These are phyloP conservation scores for Montipora capricornis DNA, from an alignment of 64 coral and sea anemone species.

Conservation along the genomic window DNA sequence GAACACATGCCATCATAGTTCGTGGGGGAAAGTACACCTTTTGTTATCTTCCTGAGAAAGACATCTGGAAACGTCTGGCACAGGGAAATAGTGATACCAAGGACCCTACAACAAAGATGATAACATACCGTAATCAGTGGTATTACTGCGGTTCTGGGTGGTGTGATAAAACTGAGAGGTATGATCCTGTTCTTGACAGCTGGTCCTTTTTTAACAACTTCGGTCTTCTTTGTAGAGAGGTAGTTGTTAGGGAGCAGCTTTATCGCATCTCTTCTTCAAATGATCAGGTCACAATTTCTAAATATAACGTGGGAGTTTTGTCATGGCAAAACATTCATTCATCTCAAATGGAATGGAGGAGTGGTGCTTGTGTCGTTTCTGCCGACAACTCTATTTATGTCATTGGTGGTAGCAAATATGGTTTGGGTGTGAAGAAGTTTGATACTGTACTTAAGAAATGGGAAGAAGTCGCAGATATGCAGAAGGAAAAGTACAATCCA, in stretches of 20 bases:
- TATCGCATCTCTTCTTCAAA: too few species aligned
- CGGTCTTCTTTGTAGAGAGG: fast-evolving
- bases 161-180: not conserved
- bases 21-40: not conserved
- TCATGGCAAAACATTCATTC: not conserved
- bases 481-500: not conserved
- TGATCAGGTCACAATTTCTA: not conserved
- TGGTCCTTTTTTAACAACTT: not conserved
- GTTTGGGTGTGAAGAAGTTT: too few species aligned
- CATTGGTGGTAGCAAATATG: not conserved
- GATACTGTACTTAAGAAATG: not conserved
- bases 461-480: not conserved
- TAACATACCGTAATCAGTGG: not conserved
- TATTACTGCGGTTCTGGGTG: not conserved
- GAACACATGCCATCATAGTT: not conserved
- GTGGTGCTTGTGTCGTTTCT: not conserved
- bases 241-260: not conserved
- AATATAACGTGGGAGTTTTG: not conserved
- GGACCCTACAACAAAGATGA: not conserved
- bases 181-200: not conserved
- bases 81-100: not conserved
- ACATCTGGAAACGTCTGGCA: not conserved
- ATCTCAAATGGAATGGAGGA: not conserved
- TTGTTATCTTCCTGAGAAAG: not conserved
- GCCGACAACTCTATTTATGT: not conserved